phyloP scores from a whole-genome alignment of 2,888 invertebrate species.

The Lumbricus terrestris region DNA sequence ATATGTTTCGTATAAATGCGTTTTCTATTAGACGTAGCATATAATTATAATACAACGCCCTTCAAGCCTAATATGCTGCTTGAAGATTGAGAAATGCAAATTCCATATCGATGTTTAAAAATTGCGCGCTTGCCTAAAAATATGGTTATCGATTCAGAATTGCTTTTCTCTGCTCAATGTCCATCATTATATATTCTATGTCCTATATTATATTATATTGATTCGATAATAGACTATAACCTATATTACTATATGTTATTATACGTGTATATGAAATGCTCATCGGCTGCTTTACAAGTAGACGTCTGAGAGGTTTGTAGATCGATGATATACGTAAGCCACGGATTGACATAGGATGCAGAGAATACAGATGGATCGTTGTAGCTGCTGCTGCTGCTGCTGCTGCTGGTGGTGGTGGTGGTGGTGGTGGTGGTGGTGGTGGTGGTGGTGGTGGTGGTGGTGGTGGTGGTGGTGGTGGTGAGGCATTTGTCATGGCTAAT shows the following conservation, averaged over 20 bases:
- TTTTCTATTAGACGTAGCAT: too few species aligned
- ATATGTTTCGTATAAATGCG: background rate
- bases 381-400: background rate
- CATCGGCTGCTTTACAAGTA: background rate
- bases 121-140: background rate
- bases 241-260: too few species aligned
- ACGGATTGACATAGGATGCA: background rate
- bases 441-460: background rate
- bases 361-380: background rate
- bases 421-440: too few species aligned
- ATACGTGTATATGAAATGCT: too few species aligned
- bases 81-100: background rate
- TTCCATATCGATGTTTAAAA: background rate
- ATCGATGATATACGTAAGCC: background rate
- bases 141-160: background rate
- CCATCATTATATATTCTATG: background rate
- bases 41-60: too few species aligned
- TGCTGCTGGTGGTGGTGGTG: too few species aligned
- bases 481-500: background rate
- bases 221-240: background rate
- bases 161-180: background rate
- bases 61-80: background rate
- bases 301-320: background rate
- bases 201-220: too few species aligned
- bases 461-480: background rate